A percentile compares a stretch with the other conserved stretches of the same genome.
These are phyloP conservation scores for Dendrolimus kikuchii DNA, from an alignment of 1,140 invertebrate genomes.

Conservation along the genomic window DNA sequence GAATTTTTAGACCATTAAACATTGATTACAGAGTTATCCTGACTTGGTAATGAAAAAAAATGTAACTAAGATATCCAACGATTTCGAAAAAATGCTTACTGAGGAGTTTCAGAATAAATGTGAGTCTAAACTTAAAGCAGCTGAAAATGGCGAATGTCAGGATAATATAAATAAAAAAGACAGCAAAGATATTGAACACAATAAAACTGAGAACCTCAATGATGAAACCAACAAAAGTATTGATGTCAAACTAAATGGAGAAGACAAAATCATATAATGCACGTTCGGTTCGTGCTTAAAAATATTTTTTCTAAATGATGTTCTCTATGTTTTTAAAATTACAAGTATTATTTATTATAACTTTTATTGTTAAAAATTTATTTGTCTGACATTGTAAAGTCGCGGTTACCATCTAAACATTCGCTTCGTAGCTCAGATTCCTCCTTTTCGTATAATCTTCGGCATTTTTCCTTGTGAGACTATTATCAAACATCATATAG, in stretches of 20 bases:
- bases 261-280: slow-evolving; percentile 28
- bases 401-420: too few relatives aligned
- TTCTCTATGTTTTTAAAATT: not conserved
- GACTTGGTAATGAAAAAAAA: slow-evolving; percentile 58
- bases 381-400: not conserved
- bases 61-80: slow-evolving; percentile 52
- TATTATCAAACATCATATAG: too few relatives aligned
- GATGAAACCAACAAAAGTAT: slow-evolving; percentile 34
- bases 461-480: too few relatives aligned
- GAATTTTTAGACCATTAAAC: too few relatives aligned
- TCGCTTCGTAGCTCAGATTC: too few relatives aligned
- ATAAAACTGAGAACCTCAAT: slow-evolving; percentile 21
- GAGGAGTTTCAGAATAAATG: slow-evolving; percentile 57
- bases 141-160: slow-evolving; percentile 22
- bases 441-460: too few relatives aligned
- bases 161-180: slow-evolving; percentile 29
- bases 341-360: too few relatives aligned
- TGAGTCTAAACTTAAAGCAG: slow-evolving; percentile 37
- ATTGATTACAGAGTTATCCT: slow-evolving; percentile 45
- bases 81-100: slow-evolving; percentile 58
- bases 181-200: slow-evolving; percentile 35
- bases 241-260: slow-evolving; percentile 26
- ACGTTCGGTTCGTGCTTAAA: not conserved
- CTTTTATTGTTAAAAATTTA: too few relatives aligned
- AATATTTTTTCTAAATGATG: slow-evolving; percentile 3